Evolutionary conservation across 2,797 vertebrate species (phyloP).

Genomic region (Hybognathus amarus): DNA sequence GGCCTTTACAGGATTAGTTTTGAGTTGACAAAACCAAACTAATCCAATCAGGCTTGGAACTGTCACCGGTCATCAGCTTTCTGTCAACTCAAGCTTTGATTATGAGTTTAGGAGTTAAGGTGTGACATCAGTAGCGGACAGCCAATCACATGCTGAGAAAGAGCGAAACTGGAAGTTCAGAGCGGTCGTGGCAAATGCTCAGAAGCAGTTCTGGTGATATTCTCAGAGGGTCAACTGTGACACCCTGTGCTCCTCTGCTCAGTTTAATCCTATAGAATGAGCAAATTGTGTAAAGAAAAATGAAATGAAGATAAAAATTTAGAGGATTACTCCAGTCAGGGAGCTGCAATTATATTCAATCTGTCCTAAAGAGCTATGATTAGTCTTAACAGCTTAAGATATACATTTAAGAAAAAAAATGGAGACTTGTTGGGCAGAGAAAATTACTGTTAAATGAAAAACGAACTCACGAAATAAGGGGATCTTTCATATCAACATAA

Average conservation of each 20-base stretch:
- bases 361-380: conserved; percentile 36
- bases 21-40: too few relatives aligned
- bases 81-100: too few relatives aligned
- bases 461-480: background rate
- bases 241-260: background rate
- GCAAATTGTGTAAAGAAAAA: conserved; percentile 3
- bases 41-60: too few relatives aligned
- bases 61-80: too few relatives aligned
- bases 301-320: conserved; percentile 29
- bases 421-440: background rate
- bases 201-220: conserved; percentile 18
- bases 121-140: too few relatives aligned
- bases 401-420: conserved; percentile 12
- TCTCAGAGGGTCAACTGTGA: conserved; percentile 24
- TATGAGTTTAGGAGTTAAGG: too few relatives aligned
- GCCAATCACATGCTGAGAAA: too few relatives aligned
- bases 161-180: background rate
- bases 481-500: background rate
- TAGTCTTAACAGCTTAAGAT: conserved; percentile 21
- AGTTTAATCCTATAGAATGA: conserved; percentile 23
- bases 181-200: conserved; percentile 9
- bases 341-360: conserved; percentile 30
- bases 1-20: too few relatives aligned
- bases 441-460: conserved; percentile 16
- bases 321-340: conserved; percentile 24